Evolutionary conservation across 2,113 vertebrate species (phyloP).

Genomic region (Tupaia tana): DNA sequence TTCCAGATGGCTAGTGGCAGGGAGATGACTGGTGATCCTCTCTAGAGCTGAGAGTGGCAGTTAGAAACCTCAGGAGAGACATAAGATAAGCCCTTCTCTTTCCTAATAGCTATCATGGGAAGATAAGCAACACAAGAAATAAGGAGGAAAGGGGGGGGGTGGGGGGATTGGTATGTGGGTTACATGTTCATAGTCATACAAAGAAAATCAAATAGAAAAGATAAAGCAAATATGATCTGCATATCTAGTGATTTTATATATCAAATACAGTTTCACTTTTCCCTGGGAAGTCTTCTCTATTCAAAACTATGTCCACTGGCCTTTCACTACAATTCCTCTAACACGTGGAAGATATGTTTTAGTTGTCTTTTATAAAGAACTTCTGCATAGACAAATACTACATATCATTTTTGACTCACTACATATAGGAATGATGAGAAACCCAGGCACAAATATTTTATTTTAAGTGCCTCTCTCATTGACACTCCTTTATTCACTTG

Average conservation of each 20-base stretch:
- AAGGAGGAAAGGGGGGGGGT: no score
- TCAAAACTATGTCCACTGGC: not conserved
- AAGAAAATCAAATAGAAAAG: constrained; percentile 14
- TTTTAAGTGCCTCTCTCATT: not conserved
- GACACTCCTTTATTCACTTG: rapidly evolving
- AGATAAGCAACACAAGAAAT: not conserved
- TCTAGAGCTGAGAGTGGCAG: not conserved
- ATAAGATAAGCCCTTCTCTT: not conserved
- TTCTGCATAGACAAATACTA: not conserved
- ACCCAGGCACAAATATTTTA: not conserved
- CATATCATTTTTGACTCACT: not conserved
- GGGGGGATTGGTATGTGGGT: not conserved
- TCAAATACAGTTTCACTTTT: not conserved
- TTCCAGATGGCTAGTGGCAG: not conserved
- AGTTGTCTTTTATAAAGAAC: not conserved
- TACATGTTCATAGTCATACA: not conserved
- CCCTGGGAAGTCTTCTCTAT: not conserved
- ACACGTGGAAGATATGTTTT: not conserved
- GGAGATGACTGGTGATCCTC: not conserved
- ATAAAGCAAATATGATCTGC: not conserved
- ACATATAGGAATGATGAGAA: not conserved
- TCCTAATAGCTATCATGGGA: not conserved
- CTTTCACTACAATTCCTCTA: not conserved
- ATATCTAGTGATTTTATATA: not conserved
- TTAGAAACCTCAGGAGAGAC: not conserved